Conservation (phyloP, 2,113 vertebrate species). For the Hypocryptadius cinnamomeus region DNA sequence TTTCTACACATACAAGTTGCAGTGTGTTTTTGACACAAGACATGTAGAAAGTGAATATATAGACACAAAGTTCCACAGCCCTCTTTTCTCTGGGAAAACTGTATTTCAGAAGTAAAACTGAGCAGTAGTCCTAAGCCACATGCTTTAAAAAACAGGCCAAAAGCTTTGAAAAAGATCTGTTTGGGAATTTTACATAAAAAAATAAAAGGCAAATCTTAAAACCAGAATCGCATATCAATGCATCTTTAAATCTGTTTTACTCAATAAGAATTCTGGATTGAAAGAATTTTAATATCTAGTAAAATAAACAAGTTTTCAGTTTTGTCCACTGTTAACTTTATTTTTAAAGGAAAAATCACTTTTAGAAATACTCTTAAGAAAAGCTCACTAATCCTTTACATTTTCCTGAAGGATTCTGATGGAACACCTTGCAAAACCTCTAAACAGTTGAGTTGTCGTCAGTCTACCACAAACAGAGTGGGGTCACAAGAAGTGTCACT, state of each 20-base stretch:
- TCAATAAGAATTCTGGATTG: not conserved
- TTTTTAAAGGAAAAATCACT: not conserved
- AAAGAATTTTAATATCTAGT: not conserved
- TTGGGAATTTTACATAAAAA: not conserved
- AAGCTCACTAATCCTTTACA: slow-evolving; percentile 8
- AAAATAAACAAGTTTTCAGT: not conserved
- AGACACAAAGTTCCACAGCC: not conserved
- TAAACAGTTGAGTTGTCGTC: slow-evolving; percentile 84
- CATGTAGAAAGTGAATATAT: not conserved
- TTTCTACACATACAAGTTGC: not conserved
- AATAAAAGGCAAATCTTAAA: not conserved
- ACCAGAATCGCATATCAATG: not conserved
- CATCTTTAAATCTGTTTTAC: not conserved
- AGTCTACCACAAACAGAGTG: slow-evolving; percentile 71
- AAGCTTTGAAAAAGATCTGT: not conserved
- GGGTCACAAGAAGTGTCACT: slow-evolving; percentile 75
- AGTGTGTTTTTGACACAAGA: not conserved
- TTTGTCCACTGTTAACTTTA: not conserved
- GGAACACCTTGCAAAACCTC: slow-evolving; percentile 93
- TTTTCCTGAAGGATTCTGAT: slow-evolving; percentile 88
- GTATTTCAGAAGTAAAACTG: not conserved
- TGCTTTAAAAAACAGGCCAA: not conserved
- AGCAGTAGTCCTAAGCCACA: not conserved
- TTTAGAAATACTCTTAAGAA: not conserved
- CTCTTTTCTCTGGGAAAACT: not conserved